phyloP scores from a whole-genome alignment of 2,113 vertebrate genomes.

The Phalacrocorax carbo region DNA sequence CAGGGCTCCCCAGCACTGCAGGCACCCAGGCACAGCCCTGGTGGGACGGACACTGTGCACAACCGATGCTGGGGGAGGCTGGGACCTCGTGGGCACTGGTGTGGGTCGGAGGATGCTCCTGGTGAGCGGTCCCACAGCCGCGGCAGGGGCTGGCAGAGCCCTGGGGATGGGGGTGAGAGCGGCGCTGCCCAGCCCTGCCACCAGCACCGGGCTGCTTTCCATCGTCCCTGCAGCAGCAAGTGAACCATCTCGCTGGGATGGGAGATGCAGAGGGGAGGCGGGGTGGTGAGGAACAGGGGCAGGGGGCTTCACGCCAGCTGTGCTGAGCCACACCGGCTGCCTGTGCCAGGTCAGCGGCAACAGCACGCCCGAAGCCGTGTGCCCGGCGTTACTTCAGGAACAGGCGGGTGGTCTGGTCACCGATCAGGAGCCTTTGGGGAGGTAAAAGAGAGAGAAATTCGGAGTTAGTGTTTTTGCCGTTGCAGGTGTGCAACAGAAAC shows the following conservation, averaged over 20 bases:
- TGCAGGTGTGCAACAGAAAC: background rate
- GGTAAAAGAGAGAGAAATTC: background rate
- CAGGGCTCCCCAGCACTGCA: background rate
- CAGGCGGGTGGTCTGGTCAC: background rate
- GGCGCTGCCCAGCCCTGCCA: background rate
- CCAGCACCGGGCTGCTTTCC: background rate
- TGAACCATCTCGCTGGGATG: fast-evolving
- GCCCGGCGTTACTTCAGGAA: background rate
- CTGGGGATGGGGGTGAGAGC: fast-evolving
- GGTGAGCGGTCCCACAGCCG: fast-evolving
- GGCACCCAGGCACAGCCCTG: background rate
- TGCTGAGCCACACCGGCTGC: background rate
- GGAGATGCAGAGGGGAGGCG: background rate
- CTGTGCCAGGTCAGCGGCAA: background rate
- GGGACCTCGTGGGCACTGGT: fast-evolving
- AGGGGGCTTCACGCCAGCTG: fast-evolving
- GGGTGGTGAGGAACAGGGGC: background rate
- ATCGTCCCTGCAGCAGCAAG: fast-evolving
- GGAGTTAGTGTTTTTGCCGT: fast-evolving
- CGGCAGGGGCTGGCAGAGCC: background rate
- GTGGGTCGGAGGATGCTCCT: background rate
- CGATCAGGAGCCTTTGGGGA: constrained; percentile 14
- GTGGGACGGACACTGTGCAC: fast-evolving
- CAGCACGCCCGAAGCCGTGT: fast-evolving
- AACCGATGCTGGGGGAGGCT: fast-evolving